Evolutionary conservation across 2,797 vertebrate species (phyloP).

Genomic region (Sebastes goodei): DNA sequence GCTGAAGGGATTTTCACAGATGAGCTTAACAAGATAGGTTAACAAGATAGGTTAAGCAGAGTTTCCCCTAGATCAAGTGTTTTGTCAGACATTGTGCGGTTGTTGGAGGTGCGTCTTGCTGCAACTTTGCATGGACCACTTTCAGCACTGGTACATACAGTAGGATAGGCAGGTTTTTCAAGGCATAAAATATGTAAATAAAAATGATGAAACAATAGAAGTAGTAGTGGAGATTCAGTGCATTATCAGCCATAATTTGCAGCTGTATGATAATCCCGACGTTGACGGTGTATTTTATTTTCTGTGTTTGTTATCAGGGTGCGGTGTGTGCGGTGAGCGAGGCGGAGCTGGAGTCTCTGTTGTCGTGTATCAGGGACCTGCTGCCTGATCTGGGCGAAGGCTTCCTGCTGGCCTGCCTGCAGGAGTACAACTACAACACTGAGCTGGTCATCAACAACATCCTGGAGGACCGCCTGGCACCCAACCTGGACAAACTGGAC

Average conservation of each 20-base stretch:
- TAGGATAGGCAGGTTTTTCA: neutral
- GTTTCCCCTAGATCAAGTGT: neutral
- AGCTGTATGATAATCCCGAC: neutral
- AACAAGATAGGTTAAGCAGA: neutral
- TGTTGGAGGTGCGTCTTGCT: no score
- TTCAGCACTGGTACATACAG: neutral
- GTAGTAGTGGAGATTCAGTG: neutral
- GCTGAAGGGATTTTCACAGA: neutral
- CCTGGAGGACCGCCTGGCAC: slow-evolving; percentile 88
- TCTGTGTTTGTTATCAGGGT: slow-evolving; percentile 62
- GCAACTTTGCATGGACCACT: neutral
- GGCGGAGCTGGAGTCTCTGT: slow-evolving; percentile 91
- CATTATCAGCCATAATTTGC: neutral
- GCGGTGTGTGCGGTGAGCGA: slow-evolving; percentile 70
- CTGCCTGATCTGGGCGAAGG: slow-evolving; percentile 94
- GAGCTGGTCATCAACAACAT: slow-evolving; percentile 97
- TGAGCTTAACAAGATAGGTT: neutral
- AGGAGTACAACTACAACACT: slow-evolving; percentile 85
- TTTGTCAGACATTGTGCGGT: no score
- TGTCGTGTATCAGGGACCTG: slow-evolving; percentile 92
- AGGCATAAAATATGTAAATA: neutral
- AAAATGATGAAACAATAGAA: neutral
- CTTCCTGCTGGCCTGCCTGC: slow-evolving; percentile 92
- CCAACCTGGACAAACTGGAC: slow-evolving; percentile 86
- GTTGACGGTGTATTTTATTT: neutral